These are phyloP conservation scores for Danaus chrysippus DNA, from an alignment of 2,888 invertebrate genomes.

Conservation along the genomic window DNA sequence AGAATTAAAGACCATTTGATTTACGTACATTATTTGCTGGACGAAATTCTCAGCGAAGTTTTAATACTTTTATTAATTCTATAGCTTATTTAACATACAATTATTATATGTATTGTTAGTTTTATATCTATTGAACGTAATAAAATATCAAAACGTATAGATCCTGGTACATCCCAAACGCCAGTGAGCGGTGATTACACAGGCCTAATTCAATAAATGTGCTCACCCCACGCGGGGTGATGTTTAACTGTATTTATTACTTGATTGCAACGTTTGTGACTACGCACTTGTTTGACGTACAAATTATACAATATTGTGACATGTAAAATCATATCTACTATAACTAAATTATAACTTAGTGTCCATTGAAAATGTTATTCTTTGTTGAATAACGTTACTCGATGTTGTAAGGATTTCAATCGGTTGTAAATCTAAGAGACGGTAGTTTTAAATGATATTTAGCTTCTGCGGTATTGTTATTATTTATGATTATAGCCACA, in stretches of 20 bases:
- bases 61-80: too few species aligned
- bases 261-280: slow-evolving; percentile 65
- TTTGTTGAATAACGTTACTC: background rate
- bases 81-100: too few species aligned
- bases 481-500: background rate
- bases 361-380: background rate
- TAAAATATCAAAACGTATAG: slow-evolving; percentile 39
- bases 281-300: slow-evolving; percentile 23
- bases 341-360: background rate
- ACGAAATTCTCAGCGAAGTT: too few species aligned
- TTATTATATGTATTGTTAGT: too few species aligned
- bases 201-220: slow-evolving; percentile 69
- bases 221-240: slow-evolving; percentile 35
- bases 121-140: too few species aligned
- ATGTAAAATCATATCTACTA: slow-evolving; percentile 14
- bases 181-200: slow-evolving; percentile 66
- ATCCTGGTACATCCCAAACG: slow-evolving; percentile 38
- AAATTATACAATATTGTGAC: slow-evolving; percentile 30
- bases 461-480: background rate
- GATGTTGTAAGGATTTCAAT: background rate
- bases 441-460: background rate
- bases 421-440: background rate
- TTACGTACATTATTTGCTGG: too few species aligned
- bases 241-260: slow-evolving; percentile 60
- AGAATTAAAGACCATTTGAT: too few species aligned